Evolutionary conservation across 2,113 vertebrate species (phyloP), one percentile per base, ranked within the genome.

Genomic region (Sprattus sprattus): DNA sequence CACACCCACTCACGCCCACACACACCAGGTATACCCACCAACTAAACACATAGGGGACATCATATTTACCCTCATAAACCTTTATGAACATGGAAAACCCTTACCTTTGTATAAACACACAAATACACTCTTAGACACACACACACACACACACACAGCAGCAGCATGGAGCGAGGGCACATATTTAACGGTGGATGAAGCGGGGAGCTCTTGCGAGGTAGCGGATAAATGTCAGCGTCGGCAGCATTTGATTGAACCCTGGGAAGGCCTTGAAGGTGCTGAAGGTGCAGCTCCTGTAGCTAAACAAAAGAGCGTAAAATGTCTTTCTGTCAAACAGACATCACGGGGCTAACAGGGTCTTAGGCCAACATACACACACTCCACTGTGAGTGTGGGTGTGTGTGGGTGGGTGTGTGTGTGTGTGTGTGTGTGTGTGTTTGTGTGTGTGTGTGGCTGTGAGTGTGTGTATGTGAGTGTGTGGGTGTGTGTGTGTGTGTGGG

Each of bases 191-290:
- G 82, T 52, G 83, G 78, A 81, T 81, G 83, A 87, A 87, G 82
- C 67, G 25, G 44, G 54, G 82, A 47, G 82, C 75, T 84, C 81
- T 83, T 84, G 50, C 32, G 50, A 64, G 52, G 84, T 82, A 64
- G 86, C 75, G 11, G 82, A 87, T 87, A 84, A 87, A 87, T 84
- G 86, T 87, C 86, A 87, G 82, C 71, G 64, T 46, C 86, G 78
- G 82, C 45, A 44, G 75, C 50, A 20, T 80, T 78, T 81, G 82
- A 84, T 81, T 81, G 71, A 84, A 28, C 71, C 71, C 28, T 39
- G 22, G n/a, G 64, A 81, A 39, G 25, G 25, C 45, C 64, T 45
- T n/a, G n/a, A n/a, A n/a, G n/a, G n/a, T n/a, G n/a, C 50, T 46
- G 64, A 84, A 84, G 82, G 82, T 80, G 82, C 86, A 11, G 80